phyloP scores from a whole-genome alignment of 2,113 vertebrate genomes.

The Calidris pugnax region DNA sequence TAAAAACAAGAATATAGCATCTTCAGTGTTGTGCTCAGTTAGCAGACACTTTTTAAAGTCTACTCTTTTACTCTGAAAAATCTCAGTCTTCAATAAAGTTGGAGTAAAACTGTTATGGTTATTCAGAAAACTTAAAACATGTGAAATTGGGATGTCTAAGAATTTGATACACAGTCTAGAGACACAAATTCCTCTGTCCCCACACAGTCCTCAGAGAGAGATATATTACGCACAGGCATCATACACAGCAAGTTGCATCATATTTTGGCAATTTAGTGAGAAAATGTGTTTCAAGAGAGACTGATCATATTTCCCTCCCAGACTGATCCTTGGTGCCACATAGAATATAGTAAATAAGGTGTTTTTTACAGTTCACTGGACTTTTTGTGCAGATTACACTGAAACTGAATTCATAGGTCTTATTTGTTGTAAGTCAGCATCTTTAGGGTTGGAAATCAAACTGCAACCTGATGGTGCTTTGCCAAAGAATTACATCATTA shows the following conservation, averaged over 20 bases:
- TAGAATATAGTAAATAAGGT: background rate
- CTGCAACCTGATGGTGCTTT: background rate
- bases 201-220: background rate
- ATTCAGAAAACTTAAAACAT: background rate
- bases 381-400: background rate
- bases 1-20: fast-evolving
- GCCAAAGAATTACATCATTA: background rate
- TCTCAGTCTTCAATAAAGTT: background rate
- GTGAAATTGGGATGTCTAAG: background rate
- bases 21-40: background rate
- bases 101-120: background rate
- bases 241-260: fast-evolving
- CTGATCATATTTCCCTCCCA: background rate
- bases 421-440: background rate
- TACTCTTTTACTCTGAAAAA: background rate
- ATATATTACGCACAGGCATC: background rate
- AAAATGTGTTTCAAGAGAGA: background rate
- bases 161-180: background rate
- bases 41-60: background rate
- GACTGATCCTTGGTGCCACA: background rate
- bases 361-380: background rate
- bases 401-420: background rate
- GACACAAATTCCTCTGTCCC: background rate
- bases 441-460: background rate
- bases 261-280: background rate